A percentile compares a stretch with the other conserved stretches of the same genome.
Conservation (phyloP, 2,113 vertebrate genomes). For the Bos taurus region DNA sequence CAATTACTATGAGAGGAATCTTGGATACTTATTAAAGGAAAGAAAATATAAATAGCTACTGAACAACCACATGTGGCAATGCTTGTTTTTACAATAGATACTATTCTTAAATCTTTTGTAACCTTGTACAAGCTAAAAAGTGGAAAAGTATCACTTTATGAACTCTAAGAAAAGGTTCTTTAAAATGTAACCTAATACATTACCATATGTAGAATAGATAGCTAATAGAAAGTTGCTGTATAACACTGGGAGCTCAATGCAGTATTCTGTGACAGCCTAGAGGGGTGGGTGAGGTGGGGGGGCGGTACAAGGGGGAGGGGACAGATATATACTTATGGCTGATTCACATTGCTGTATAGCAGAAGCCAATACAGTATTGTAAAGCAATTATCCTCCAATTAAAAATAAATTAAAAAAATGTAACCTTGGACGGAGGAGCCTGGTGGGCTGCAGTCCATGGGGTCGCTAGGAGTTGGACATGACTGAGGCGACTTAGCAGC, state of each 20-base stretch:
- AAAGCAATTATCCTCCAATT: neutral
- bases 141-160: neutral
- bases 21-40: neutral
- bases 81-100: neutral
- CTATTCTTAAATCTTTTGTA: neutral
- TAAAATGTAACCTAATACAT: neutral
- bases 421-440: neutral
- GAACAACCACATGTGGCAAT: neutral
- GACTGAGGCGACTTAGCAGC: too few relatives aligned
- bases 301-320: neutral
- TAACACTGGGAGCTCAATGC: neutral
- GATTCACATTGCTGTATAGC: neutral
- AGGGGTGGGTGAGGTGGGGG: neutral
- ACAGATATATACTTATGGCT: neutral
- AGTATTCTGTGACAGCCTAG: neutral
- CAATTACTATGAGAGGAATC: constrained; percentile 3
- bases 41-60: neutral
- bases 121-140: neutral
- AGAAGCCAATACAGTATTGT: neutral
- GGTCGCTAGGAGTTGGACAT: too few relatives aligned
- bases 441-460: too few relatives aligned
- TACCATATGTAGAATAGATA: neutral
- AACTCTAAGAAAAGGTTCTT: neutral
- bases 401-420: neutral
- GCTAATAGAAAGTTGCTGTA: neutral